Base-by-base conservation (phyloP, 2,113 vertebrate species). In the Cyanoramphus novaezelandiae region DNA sequence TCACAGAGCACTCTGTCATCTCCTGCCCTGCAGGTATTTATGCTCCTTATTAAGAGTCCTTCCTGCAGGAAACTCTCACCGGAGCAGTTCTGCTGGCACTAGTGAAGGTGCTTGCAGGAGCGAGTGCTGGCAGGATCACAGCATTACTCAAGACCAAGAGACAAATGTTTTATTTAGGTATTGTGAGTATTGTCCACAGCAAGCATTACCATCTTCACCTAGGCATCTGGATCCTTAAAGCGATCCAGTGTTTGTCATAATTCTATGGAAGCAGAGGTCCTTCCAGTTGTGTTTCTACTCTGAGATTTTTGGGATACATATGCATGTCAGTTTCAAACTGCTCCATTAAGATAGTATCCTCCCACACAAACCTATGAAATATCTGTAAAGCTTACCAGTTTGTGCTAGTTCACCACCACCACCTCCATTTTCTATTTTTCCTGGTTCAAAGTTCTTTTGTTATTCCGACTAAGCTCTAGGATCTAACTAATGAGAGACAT, bases 401-500 rank as follows among this genome's bases (percentile, higher is more conserved):
- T 75, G 9, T 37, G 55, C 63, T 43, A 31, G 47, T 47, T 65
- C 65, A 29, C 75, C 5, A 2, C 18, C 33, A 14, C 5, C 7
- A 4, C 55, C 37, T 44, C 24, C 8, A 5, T 65, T 41, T 25
- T 65, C 69, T 65, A 8, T 14, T 76, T 88, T 77, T 23, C 39
- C 79, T 71, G 14, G 21, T 78, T 81, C 50, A 13, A 70, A 20
- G 49, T 44, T 60, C 84, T 93, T 96, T 88, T 91, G 67, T 85
- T 81, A 64, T 71, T 81, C 63, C 71, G 46, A 52, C 57, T 28
- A 46, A 47, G 70, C 29, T 88, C 76, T 90, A 79, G 94, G 79
- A 94, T 95, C 67, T 55, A 41, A 21, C 72, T 74, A 86, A 94
- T 85, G 88, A 94, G 94, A 96, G 93, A 94, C 4, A 1, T 80